Evolutionary conservation across 2,113 vertebrate genomes (phyloP), one percentile per base, ranked within the genome.

Genomic region (Syngnathus scovelli): DNA sequence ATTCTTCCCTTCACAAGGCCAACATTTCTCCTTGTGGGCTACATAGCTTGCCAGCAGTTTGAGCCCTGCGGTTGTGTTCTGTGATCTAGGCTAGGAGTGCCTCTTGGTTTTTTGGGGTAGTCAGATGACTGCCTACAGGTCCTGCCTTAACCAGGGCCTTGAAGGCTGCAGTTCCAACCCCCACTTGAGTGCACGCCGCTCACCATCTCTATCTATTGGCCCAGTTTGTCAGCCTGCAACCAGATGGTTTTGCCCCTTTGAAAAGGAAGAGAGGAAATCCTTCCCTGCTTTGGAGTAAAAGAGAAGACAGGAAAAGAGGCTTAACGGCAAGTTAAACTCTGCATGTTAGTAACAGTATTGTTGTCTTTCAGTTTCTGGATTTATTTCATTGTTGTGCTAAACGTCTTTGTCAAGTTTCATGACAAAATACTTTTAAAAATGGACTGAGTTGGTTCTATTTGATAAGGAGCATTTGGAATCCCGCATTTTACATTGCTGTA

Each of bases 241-340:
- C 90, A 91, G 86, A 90, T 92, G 91, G 87, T 83, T 85, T 71
- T 77, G 56, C 66, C 79, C 64, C 61, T 83, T 82, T 67, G 78
- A 85, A 85, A 86, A 70, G 13, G 38, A 43, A 61, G 64, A 80
- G 76, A 85, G 82, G 86, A 85, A 78, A 61, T 77, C 77, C 76
- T 70, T 83, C 74, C 78, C 76, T 66, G 73, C 66, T 70, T 67
- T 60, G 33, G 66, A 62, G 48, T 16, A 63, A 55, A 67, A 49
- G 48, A 77, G 65, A 61, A 61, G 66, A 36, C 69, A 70, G 73
- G 71, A 70, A 71, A 69, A 62, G 55, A 71, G 68, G 46, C n/a
- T 48, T 11, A 61, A 72, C 38, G 63, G 38, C 55, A 70, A 78
- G 71, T 71, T 67, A 16, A 39, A 49, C 63, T 67, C 19, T 59